phyloP scores from a whole-genome alignment of 2,113 vertebrate genomes.

The Spermophilus dauricus region DNA sequence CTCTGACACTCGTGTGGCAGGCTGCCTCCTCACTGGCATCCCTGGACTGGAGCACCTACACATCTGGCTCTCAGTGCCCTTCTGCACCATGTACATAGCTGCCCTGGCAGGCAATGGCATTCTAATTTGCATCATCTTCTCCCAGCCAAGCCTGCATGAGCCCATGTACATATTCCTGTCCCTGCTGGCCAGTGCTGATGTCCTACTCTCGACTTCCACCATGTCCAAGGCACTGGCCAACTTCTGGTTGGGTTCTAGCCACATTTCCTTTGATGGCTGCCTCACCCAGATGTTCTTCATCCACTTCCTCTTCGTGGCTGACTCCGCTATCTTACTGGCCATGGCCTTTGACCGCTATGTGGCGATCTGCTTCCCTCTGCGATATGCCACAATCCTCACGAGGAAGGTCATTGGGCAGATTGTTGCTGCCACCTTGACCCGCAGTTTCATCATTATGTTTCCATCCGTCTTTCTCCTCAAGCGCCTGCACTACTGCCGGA shows the following conservation, averaged over 20 bases:
- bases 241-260: slow-evolving; percentile 76
- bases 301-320: slow-evolving; percentile 75
- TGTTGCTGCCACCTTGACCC: neutral
- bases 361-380: slow-evolving; percentile 68
- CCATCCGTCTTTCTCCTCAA: slow-evolving; percentile 70
- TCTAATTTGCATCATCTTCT: slow-evolving; percentile 59
- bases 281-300: slow-evolving; percentile 84
- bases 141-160: slow-evolving; percentile 65
- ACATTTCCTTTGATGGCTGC: slow-evolving; percentile 80
- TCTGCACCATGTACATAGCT: slow-evolving; percentile 65
- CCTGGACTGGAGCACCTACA: slow-evolving; percentile 78
- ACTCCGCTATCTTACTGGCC: slow-evolving; percentile 78
- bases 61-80: slow-evolving; percentile 74
- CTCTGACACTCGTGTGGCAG: neutral
- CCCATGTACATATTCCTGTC: slow-evolving; percentile 79
- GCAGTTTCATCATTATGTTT: slow-evolving; percentile 64
- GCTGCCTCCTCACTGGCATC: slow-evolving; percentile 77
- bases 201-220: slow-evolving; percentile 74
- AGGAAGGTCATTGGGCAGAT: slow-evolving; percentile 55
- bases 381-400: slow-evolving; percentile 55
- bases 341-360: slow-evolving; percentile 79
- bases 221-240: slow-evolving; percentile 81
- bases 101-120: slow-evolving; percentile 31
- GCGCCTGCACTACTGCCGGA: slow-evolving; percentile 58
- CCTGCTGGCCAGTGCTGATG: slow-evolving; percentile 65